Conservation (phyloP, 2,113 vertebrate genomes). For the Tricholaema leucomelas region DNA sequence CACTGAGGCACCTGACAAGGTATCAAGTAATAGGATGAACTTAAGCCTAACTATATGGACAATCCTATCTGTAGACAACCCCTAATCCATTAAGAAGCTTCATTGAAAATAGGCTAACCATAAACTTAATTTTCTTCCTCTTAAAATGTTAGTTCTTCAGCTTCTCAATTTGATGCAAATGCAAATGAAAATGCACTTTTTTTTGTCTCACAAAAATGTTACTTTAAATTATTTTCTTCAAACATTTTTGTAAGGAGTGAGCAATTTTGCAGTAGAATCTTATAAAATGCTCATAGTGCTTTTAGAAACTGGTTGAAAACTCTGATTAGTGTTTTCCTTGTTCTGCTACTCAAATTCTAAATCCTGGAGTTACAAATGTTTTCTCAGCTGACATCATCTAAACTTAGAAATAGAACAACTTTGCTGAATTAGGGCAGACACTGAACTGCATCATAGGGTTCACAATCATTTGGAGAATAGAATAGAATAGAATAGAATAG, state of each 20-base stretch:
- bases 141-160: background rate
- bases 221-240: background rate
- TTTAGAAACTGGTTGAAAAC: background rate
- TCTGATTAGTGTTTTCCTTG: background rate
- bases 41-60: constrained; percentile 26
- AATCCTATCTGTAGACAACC: constrained; percentile 23
- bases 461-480: background rate
- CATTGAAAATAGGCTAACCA: background rate
- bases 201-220: background rate
- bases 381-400: background rate
- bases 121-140: background rate
- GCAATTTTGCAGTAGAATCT: background rate
- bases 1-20: background rate
- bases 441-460: background rate
- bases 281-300: background rate
- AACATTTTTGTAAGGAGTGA: background rate
- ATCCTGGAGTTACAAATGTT: background rate
- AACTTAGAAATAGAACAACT: background rate
- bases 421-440: background rate
- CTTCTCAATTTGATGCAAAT: background rate
- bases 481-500: too few species aligned
- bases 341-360: background rate
- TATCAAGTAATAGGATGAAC: constrained; percentile 19
- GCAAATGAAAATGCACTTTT: background rate
- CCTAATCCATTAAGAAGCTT: constrained; percentile 36